A percentile compares a stretch with the other conserved stretches of the same genome.
These are phyloP conservation scores for Lasaia peninsularis DNA, from an alignment of 1,140 invertebrate species.

Conservation along the genomic window DNA sequence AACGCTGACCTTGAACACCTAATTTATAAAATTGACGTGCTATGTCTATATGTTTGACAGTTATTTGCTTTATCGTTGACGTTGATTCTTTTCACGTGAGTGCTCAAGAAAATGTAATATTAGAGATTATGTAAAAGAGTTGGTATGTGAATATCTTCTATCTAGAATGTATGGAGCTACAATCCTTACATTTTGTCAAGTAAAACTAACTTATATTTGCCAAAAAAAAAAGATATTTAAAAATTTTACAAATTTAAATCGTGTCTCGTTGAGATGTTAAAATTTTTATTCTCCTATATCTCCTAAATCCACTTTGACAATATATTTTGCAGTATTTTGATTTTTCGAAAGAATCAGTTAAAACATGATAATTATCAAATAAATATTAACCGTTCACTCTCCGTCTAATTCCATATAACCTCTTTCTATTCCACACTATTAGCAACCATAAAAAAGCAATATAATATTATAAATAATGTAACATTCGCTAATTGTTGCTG, in stretches of 20 bases:
- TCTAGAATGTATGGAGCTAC: too few relatives aligned
- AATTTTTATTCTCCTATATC: too few relatives aligned
- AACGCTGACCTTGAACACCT: conserved; percentile 46
- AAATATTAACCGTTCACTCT: background rate
- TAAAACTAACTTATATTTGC: too few relatives aligned
- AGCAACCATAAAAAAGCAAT: conserved; percentile 18
- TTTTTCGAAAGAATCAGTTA: too few relatives aligned
- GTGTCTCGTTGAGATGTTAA: too few relatives aligned
- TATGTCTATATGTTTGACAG: conserved; percentile 8
- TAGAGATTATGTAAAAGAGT: too few relatives aligned
- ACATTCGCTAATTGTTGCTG: conserved; percentile 26
- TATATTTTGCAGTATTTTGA: too few relatives aligned
- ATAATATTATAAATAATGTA: conserved; percentile 16
- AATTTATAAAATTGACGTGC: conserved; percentile 10
- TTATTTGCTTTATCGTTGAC: background rate
- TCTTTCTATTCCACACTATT: conserved; percentile 6
- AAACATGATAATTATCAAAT: background rate
- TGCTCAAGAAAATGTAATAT: background rate
- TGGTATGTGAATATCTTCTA: too few relatives aligned
- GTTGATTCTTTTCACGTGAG: background rate
- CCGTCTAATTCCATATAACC: background rate
- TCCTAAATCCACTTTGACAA: too few relatives aligned
- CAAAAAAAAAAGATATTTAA: too few relatives aligned
- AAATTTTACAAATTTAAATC: too few relatives aligned
- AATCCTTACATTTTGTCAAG: too few relatives aligned